Conservation (phyloP, 2,113 vertebrate species). For the Tyrannus savana region DNA sequence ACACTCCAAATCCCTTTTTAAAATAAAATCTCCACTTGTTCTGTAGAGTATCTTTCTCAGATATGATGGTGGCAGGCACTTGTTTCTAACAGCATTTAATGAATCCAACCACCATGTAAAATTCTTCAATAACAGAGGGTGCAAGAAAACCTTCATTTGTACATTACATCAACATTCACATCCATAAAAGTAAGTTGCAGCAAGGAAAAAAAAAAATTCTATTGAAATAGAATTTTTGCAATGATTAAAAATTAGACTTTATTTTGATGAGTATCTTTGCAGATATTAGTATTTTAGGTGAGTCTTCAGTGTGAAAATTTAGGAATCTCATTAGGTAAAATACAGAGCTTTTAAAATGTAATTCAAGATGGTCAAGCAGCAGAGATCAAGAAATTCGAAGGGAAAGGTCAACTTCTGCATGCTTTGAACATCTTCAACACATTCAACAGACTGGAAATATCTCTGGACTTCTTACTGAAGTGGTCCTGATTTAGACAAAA, state of each 20-base stretch:
- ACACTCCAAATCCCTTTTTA: not conserved
- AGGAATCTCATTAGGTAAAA: not conserved
- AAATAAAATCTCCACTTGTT: constrained; percentile 18
- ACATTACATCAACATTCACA: constrained; percentile 5
- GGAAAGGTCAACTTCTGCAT: not conserved
- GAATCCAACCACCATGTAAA: constrained; percentile 17
- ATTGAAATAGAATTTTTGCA: not conserved
- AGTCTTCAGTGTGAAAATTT: not conserved
- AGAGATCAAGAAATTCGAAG: constrained; percentile 23
- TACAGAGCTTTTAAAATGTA: not conserved
- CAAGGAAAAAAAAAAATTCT: not conserved
- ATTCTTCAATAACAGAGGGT: constrained; percentile 18
- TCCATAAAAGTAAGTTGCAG: not conserved
- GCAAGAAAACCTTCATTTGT: constrained; percentile 18
- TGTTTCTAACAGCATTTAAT: constrained; percentile 11
- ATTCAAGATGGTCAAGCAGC: not conserved
- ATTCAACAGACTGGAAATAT: not conserved
- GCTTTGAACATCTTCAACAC: not conserved
- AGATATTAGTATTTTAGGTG: not conserved
- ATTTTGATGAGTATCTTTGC: not conserved
- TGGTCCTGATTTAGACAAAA: not conserved
- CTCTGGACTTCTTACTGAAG: not conserved
- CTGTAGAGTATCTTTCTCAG: not conserved
- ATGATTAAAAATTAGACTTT: not conserved
- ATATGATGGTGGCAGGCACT: constrained; percentile 50